Evolutionary conservation across 2,797 vertebrate genomes (phyloP).

Genomic region (Phylloscopus collybita): DNA sequence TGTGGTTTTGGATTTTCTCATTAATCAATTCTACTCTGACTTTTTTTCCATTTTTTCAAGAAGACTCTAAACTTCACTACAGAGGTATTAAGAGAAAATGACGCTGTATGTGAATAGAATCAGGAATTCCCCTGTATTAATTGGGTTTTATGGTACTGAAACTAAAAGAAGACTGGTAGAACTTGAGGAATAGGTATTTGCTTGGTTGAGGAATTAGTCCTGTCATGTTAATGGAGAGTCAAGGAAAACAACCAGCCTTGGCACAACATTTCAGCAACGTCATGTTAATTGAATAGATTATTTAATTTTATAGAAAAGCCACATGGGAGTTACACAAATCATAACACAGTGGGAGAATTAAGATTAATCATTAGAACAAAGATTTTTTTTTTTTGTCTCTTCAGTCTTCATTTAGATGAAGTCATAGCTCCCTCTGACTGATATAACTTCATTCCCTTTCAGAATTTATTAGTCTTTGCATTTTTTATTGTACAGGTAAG

Average conservation of each 20-base stretch:
- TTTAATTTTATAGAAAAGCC: neutral
- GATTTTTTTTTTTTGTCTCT: neutral
- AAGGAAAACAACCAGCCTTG: neutral
- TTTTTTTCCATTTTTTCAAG: neutral
- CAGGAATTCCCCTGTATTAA: neutral
- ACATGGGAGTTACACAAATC: neutral
- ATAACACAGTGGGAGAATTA: neutral
- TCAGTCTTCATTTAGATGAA: neutral
- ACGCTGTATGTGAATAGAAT: neutral
- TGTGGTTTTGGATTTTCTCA: neutral
- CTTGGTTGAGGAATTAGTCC: neutral
- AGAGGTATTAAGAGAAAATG: neutral
- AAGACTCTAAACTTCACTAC: neutral
- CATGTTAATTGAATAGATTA: neutral
- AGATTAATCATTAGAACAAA: neutral
- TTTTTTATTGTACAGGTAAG: neutral
- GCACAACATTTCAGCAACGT: neutral
- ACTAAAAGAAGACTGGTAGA: neutral
- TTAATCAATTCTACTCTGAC: neutral
- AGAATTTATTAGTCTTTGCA: neutral
- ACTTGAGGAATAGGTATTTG: neutral
- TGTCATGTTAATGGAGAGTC: neutral
- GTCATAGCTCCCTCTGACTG: neutral
- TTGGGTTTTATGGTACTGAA: neutral
- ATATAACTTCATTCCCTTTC: neutral